Evolutionary conservation across 1,140 invertebrate species (phyloP).

Genomic region (Cyphomyrmex costatus): DNA sequence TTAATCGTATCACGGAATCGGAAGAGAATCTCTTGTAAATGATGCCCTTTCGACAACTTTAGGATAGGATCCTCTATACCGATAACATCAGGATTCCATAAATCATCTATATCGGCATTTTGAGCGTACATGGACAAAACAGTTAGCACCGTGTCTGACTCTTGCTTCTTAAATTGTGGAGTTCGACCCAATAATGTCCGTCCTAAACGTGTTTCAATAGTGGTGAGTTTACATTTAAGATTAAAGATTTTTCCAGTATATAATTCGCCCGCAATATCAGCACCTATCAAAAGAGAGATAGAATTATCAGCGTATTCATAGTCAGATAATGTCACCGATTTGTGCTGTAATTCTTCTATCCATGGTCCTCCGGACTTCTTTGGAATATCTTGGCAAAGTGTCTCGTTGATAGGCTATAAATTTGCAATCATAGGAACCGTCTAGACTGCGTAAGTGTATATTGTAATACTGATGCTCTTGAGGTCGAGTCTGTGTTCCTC

Average conservation of each 20-base stretch:
- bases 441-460: slow-evolving; percentile 41
- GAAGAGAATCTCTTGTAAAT: too few relatives aligned
- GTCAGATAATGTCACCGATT: background rate
- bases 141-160: too few relatives aligned
- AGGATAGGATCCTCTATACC: too few relatives aligned
- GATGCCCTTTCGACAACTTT: too few relatives aligned
- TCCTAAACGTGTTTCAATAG: slow-evolving; percentile 76
- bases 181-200: slow-evolving; percentile 76
- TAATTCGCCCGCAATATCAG: slow-evolving; percentile 78
- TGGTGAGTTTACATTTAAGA: slow-evolving; percentile 67
- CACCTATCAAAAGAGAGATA: slow-evolving; percentile 70
- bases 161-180: too few relatives aligned
- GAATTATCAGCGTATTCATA: too few relatives aligned
- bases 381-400: slow-evolving; percentile 44
- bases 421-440: slow-evolving; percentile 52
- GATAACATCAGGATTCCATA: too few relatives aligned
- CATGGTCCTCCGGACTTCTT: slow-evolving; percentile 30
- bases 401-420: slow-evolving; percentile 61
- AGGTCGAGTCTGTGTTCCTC: slow-evolving; percentile 21
- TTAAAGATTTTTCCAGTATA: slow-evolving; percentile 71
- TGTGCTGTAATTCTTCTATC: background rate
- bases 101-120: too few relatives aligned
- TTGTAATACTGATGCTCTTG: slow-evolving; percentile 50
- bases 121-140: too few relatives aligned
- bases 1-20: too few relatives aligned